Evolutionary conservation across 2,113 vertebrate genomes (phyloP).

Genomic region (Nansenia antarctica): DNA sequence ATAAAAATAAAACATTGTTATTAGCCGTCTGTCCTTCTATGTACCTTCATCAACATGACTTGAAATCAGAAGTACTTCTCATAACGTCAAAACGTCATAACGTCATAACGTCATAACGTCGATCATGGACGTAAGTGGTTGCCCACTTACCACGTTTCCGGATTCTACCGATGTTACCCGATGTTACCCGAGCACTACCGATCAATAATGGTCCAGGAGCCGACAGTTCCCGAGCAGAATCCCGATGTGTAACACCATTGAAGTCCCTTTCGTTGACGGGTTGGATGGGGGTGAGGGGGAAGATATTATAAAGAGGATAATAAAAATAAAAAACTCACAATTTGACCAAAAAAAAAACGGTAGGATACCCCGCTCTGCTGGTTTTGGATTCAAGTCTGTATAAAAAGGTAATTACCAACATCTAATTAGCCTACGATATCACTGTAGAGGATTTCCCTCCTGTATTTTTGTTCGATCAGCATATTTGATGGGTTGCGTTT

Average conservation of each 20-base stretch:
- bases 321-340: background rate
- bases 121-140: background rate
- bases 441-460: no score
- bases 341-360: conserved; percentile 1
- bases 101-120: no score
- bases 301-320: conserved; percentile 26
- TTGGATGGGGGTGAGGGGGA: conserved; percentile 42
- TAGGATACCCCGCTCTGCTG: conserved; percentile 40
- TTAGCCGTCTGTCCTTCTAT: no score
- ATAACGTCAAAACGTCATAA: no score
- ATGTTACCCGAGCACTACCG: conserved; percentile 53
- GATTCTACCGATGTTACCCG: conserved; percentile 45
- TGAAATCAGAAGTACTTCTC: no score
- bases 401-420: conserved; percentile 57
- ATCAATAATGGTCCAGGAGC: conserved; percentile 34
- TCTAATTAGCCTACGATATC: no score
- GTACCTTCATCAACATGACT: no score
- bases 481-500: conserved; percentile 55
- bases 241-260: conserved; percentile 35
- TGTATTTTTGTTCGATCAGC: conserved; percentile 1
- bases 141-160: conserved; percentile 12
- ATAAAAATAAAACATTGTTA: no score
- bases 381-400: conserved; percentile 30
- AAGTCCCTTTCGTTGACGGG: conserved; percentile 41
- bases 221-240: conserved; percentile 53